Evolutionary conservation across 2,113 vertebrate species (phyloP), one percentile per base, ranked within the genome.

Genomic region (Pholis gunnellus): DNA sequence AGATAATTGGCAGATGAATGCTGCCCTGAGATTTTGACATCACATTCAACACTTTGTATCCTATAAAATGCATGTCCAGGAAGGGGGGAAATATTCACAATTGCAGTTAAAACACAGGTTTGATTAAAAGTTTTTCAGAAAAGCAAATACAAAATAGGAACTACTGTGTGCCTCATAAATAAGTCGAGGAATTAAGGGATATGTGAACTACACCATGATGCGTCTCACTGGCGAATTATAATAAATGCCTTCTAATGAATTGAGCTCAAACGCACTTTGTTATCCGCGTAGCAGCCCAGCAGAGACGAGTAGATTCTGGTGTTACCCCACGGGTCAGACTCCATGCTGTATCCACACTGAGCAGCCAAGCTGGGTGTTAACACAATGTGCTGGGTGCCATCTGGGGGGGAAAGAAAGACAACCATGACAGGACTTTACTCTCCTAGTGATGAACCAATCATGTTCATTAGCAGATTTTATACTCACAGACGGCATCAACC

Each of bases 311-410:
- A 95, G 72, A 96, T 86, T 68, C 86, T 91, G 22, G 90, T 90
- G 82, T 95, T 95, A 2, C 95, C 95, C 94, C 94, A 95, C 0
- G 91, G 95, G 88, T 95, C 94, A 68, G 92, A 94, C 66, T 92
- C 91, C 84, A 93, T 89, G 70, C 94, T 95, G 88, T 95, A 95
- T 0, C 95, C 95, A 93, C 95, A 96, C 78, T 90, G 92, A 75
- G 91, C 85, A 76, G 95, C 94, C 76, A 95, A 27, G n/a, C 20
- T 68, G 4, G 89, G 82, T 0, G 94, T 94, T 42, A 96, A 52
- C 9, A 64, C 36, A 14, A 92, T 25, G 6, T 34, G 65, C 20
- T 84, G 36, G 18, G 88, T 88, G 42, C 92, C 94, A 93, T 95
- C 95, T 57, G 95, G 10, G 38, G 17, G 6, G 1, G 34, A 38